These are phyloP conservation scores for Drosophila macrospina DNA, from an alignment of 2,888 invertebrate genomes.

Conservation along the genomic window DNA sequence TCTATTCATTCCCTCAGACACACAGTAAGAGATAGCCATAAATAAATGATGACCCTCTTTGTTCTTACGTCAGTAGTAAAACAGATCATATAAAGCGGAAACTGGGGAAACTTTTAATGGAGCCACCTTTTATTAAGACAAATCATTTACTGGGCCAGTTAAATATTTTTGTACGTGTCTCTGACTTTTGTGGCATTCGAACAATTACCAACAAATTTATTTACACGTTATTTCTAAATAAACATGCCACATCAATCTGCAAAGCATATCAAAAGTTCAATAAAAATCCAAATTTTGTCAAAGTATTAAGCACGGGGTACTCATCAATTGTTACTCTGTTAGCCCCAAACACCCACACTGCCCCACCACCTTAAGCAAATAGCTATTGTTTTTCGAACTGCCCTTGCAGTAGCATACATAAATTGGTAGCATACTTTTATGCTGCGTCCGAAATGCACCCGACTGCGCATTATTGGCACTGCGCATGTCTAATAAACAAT, in stretches of 20 bases:
- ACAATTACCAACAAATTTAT: slow-evolving; percentile 21
- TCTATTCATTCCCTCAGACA: slow-evolving; percentile 31
- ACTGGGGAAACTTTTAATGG: slow-evolving; percentile 16
- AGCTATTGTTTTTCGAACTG: slow-evolving; percentile 16
- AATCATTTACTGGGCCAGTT: slow-evolving; percentile 40
- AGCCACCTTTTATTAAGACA: slow-evolving; percentile 28
- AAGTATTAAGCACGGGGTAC: not conserved
- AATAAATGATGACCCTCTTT: slow-evolving; percentile 48
- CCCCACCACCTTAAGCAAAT: not conserved
- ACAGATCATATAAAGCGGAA: slow-evolving; percentile 28
- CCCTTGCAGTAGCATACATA: too few relatives aligned
- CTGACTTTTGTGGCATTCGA: slow-evolving; percentile 13
- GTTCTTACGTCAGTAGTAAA: slow-evolving; percentile 33
- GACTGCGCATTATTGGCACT: slow-evolving; percentile 10
- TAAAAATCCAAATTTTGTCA: not conserved
- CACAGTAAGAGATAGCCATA: slow-evolving; percentile 35
- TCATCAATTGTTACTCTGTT: slow-evolving; percentile 2
- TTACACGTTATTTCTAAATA: slow-evolving; percentile 7
- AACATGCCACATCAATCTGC: slow-evolving; percentile 12
- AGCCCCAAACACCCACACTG: not conserved
- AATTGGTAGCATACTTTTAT: slow-evolving; percentile 44
- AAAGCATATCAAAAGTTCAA: not conserved
- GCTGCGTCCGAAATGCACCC: slow-evolving; percentile 39
- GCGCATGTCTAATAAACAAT: slow-evolving; percentile 27
- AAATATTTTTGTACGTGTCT: slow-evolving; percentile 20